Base-by-base conservation (phyloP, 2,113 vertebrate genomes). In the Psephotus haematonotus region DNA sequence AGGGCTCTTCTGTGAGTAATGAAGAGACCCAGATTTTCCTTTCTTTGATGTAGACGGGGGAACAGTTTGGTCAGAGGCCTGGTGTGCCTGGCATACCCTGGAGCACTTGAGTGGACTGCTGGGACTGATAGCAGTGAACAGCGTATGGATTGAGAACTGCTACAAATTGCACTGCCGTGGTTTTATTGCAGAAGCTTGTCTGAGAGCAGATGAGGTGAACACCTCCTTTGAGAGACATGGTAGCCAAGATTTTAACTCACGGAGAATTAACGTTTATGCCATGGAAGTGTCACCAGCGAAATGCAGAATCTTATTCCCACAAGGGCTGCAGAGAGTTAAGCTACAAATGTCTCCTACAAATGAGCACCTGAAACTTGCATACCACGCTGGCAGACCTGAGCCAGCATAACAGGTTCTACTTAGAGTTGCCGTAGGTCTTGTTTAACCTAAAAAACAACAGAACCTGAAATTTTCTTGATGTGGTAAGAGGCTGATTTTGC, bases 351-450 rank as follows among this genome's bases (percentile, higher is more conserved):
- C 37, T 90, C 82, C 78, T 93, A 88, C 52, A 77, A 91, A 68
- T 33, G 46, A 90, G 68, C 46, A 86, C 92, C 79, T 86, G 85
- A 90, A 95, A 86, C 67, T 78, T 7, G 1, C 59, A 64, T 78
- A 47, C 62, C 68, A 23, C 83, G 76, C 77, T 6, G 8, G 53
- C 47, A 83, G 83, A 69, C 82, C 80, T 80, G 49, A 95, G 69
- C 83, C 52, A 82, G 96, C 67, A 43, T 76, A 95, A 96, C 83
- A 92, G 77, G 91, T 95, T 95, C 83, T 88, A 9, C 86, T 82
- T 78, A 69, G 50, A 62, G 81, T 71, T 92, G 44, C 72, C 13
- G 7, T 78, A 76, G 74, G 0, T 82, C 81, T 92, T 49, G 49
- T 90, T 89, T 85, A 92, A 72, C 22, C 31, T 57, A 79, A 85